Base-by-base conservation (phyloP, 2,797 vertebrate genomes). In the Ptychobarbus kaznakovi region DNA sequence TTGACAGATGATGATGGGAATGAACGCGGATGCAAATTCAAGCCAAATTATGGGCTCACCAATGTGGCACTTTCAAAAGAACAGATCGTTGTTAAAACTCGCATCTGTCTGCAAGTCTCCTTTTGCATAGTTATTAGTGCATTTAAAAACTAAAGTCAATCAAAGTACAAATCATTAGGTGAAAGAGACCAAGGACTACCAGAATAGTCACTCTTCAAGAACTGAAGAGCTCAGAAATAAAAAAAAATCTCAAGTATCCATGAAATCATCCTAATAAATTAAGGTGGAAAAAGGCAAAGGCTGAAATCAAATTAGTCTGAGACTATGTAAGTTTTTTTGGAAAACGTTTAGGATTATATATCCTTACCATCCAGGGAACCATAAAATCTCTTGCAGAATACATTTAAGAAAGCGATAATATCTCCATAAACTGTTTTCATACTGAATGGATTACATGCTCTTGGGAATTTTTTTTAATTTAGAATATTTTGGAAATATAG, bases 41-140 rank as follows among this genome's bases (percentile, higher is more conserved):
- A 72, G 79, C 74, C 49, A 82, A 78, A 28, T 13, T 32, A 10
- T 53, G 9, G 58, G 46, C 28, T 76, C 66, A 58, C 65, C 78
- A 65, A n/a, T 56, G 72, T 82, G 73, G 49, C 16, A 1, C 68
- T 61, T 49, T 86, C 49, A 42, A 83, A 83, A 87, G 80, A 69
- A 53, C 68, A 86, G 49, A 83, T 82, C 28, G 9, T 18, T 15
- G 13, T 72, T 72, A 77, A 73, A 83, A 42, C 69, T 75, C n/a
- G 9, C 32, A 79, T 75, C 69, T 38, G 15, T 40, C 68, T 72
- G 44, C 11, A 69, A 85, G 66, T 74, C 68, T 81, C 12, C 15
- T 28, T 70, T 90, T 70, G 74, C 68, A 85, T 75, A 84, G 68
- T 85, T 81, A 74, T 63, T 22, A 69, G 49, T 51, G 35, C 18